These are phyloP conservation scores for Melanotaenia maccullochi DNA, from an alignment of 2,797 vertebrate species.

Conservation along the genomic window DNA sequence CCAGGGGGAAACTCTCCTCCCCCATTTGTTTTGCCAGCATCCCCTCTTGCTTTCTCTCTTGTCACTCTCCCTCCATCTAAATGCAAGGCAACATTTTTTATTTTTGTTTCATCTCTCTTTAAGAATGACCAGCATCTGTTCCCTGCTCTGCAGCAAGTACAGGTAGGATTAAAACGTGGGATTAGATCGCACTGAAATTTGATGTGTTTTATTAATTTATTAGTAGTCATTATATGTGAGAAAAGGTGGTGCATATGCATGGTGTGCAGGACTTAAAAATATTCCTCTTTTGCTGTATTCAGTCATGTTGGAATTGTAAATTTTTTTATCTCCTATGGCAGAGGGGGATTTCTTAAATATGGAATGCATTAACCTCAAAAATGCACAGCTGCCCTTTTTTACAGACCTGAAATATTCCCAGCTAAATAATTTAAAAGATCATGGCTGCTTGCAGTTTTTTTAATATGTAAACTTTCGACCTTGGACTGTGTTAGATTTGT, in stretches of 20 bases:
- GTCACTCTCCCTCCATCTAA: constrained; percentile 59
- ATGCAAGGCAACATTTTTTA: constrained; percentile 75
- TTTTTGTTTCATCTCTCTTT: constrained; percentile 79
- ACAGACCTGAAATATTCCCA: constrained; percentile 14
- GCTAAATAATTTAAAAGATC: constrained; percentile 16
- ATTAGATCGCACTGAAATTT: constrained; percentile 33
- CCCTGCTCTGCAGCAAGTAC: constrained; percentile 96
- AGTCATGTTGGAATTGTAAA: constrained; percentile 11
- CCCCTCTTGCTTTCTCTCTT: constrained; percentile 11
- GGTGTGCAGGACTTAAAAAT: constrained; percentile 23
- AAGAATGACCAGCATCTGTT: constrained; percentile 95
- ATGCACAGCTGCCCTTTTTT: constrained; percentile 25
- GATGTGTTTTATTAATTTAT: constrained; percentile 31
- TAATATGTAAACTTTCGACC: constrained; percentile 25
- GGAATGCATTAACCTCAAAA: constrained; percentile 14
- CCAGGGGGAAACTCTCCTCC: constrained; percentile 53
- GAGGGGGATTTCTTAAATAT: neutral
- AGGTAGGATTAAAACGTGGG: constrained; percentile 85
- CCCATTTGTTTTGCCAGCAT: constrained; percentile 58
- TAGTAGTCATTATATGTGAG: constrained; percentile 20
- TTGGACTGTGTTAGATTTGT: constrained; percentile 13
- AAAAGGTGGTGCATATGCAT: constrained; percentile 13
- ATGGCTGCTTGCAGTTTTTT: constrained; percentile 22
- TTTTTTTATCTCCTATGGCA: constrained; percentile 13
- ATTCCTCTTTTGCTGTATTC: constrained; percentile 16